phyloP scores from a whole-genome alignment of 2,113 vertebrate species.

The Psilopsiagon aurifrons region DNA sequence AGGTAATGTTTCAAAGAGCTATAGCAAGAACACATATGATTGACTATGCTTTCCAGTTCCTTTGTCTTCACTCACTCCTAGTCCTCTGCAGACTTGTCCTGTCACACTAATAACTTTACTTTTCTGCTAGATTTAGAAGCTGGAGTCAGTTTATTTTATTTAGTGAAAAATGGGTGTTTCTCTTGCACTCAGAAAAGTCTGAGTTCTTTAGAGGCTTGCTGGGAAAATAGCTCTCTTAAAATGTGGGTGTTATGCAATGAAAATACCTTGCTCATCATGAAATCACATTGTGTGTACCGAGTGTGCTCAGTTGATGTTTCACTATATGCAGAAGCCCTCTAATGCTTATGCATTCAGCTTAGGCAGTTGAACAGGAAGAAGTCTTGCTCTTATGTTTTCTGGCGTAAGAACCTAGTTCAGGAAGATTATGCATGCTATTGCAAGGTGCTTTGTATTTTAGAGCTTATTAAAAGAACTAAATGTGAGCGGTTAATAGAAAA shows the following conservation, averaged over 20 bases:
- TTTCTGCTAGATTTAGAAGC: background rate
- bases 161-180: background rate
- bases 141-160: background rate
- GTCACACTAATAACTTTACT: background rate
- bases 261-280: background rate
- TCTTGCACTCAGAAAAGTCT: background rate
- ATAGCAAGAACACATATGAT: fast-evolving
- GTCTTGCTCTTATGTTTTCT: background rate
- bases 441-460: background rate
- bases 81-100: background rate
- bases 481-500: background rate
- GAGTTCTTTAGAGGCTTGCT: background rate
- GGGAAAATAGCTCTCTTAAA: background rate
- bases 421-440: background rate
- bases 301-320: background rate
- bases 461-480: background rate
- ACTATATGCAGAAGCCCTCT: background rate
- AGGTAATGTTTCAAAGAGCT: conserved; percentile 72
- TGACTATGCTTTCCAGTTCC: background rate
- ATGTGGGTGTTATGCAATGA: background rate
- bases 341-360: background rate
- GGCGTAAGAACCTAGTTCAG: background rate
- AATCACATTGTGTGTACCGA: background rate
- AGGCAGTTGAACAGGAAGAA: background rate
- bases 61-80: background rate